These are phyloP conservation scores for Strix aluco DNA, from an alignment of 2,113 vertebrate genomes.

Conservation along the genomic window DNA sequence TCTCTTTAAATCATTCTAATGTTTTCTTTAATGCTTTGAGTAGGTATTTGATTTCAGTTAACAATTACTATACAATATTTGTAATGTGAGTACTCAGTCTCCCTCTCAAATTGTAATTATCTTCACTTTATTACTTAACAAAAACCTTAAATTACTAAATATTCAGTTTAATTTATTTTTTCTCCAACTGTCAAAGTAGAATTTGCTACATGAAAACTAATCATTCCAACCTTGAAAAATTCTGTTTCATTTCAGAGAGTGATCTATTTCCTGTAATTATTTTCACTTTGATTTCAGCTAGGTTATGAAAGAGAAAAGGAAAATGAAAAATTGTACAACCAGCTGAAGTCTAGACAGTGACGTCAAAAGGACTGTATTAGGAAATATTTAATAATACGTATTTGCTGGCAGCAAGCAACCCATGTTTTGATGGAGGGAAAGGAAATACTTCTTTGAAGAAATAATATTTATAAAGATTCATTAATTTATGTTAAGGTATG, in stretches of 20 bases:
- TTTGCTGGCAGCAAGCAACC: neutral
- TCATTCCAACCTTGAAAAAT: neutral
- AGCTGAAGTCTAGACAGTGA: slow-evolving; percentile 48
- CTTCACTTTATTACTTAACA: neutral
- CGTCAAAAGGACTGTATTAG: neutral
- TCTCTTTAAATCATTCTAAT: neutral
- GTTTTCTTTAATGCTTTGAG: neutral
- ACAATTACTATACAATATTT: neutral
- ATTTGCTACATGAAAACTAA: neutral
- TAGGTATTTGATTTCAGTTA: neutral
- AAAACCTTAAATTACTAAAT: neutral
- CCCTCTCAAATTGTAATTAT: neutral
- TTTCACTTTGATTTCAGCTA: slow-evolving; percentile 41
- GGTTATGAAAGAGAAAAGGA: slow-evolving; percentile 8
- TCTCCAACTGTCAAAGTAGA: neutral
- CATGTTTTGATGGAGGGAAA: neutral
- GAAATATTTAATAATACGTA: slow-evolving; percentile 39
- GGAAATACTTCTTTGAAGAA: neutral
- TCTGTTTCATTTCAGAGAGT: neutral
- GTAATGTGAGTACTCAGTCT: neutral
- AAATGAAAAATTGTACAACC: slow-evolving; percentile 31
- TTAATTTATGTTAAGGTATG: neutral
- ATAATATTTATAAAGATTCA: neutral
- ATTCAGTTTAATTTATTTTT: slow-evolving; percentile 12
- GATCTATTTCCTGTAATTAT: slow-evolving; percentile 1